Base-by-base conservation (phyloP, 1,140 invertebrate species). In the Chlorops oryzae region DNA sequence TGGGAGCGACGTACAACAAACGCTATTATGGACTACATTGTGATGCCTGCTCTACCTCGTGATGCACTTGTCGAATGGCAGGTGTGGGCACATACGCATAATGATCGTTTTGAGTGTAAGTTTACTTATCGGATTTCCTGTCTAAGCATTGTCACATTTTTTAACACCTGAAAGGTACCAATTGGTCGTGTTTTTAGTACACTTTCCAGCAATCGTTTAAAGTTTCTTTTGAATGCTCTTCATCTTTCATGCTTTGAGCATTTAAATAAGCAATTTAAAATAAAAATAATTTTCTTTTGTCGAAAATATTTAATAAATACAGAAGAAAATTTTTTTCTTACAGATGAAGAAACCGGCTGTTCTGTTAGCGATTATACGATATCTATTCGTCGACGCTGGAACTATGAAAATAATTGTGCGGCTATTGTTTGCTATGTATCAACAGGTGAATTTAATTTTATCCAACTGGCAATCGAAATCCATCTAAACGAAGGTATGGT, bases 11-110 rank as follows among this genome's bases (percentile, higher is more conserved):
- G 81, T 43, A 88, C 87, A n/a, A 88, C 88, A 47, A 90, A 89
- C 75, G 85, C 87, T 37, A 88, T 90, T 55, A 83, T 92, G 53
- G 84, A 91, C 75, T 91, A 87, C 75, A 83, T 92, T 40, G 86
- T 93, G 34, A 84, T 94, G 53, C 78, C 84, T 13, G 79, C 77
- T 47, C 74, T 96, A 57, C 92, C 92, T 1, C 79, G 84, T 23
- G 78, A 75, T 64, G 90, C 89, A n/a, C 75, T 84, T 13, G 83
- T 95, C 25, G 91, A 95, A 74, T 96, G 91, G 91, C 90, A 92
- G 65, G 86, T 92, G 49, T 89, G 87, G 86, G 88, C 87, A 22
- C 88, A 92, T 73, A 80, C 82, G 40, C 85, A 89, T 70, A 92
- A 91, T 73, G 82, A 85, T 73, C 80, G 85, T 57, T 91, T 91